Conservation (phyloP, 2,113 vertebrate species). For the Erythrolamprus reginae region DNA sequence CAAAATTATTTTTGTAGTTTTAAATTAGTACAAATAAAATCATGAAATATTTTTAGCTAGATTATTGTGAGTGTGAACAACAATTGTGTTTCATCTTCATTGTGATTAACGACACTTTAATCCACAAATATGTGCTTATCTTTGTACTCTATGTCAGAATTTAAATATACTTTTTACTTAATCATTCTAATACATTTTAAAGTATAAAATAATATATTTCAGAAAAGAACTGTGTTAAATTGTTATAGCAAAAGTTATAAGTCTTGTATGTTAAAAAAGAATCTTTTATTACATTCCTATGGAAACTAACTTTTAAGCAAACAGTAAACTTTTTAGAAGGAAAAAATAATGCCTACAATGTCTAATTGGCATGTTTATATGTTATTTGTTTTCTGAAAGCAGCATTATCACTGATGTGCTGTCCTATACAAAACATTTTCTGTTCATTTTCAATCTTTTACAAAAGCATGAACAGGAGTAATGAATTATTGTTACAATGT, state of each 20-base stretch:
- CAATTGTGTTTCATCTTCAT: neutral
- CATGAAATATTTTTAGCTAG: neutral
- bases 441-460: neutral
- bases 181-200: neutral
- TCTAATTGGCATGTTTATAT: neutral
- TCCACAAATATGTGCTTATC: neutral
- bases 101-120: neutral
- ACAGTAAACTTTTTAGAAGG: neutral
- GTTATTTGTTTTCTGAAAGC: neutral
- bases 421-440: neutral
- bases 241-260: neutral
- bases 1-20: neutral
- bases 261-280: neutral
- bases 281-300: neutral
- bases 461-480: neutral
- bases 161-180: neutral
- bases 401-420: neutral
- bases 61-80: neutral
- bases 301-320: neutral
- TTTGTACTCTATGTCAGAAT: neutral
- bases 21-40: neutral
- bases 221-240: neutral
- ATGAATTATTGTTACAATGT: neutral
- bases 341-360: neutral
- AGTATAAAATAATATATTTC: slow-evolving; percentile 4